A percentile compares a stretch with the other conserved stretches of the same genome.
Evolutionary conservation across 2,888 invertebrate genomes (phyloP).

Genomic region (Vandiemenella viatica): DNA sequence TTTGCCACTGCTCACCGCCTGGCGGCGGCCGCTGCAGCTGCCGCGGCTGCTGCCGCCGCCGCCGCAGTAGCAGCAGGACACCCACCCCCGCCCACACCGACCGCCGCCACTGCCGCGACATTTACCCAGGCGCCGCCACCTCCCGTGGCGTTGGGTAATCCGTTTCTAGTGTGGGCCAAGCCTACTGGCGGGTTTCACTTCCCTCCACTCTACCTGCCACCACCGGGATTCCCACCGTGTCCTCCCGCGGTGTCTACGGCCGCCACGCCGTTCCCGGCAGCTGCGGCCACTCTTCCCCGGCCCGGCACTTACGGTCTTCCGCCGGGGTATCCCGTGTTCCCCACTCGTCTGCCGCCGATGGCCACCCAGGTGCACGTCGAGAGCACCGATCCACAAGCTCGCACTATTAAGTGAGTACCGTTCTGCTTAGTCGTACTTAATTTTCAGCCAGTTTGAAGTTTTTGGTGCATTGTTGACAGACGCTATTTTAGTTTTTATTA

Average conservation of each 20-base stretch:
- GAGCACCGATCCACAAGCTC: conserved; percentile 34
- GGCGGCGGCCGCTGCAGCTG: too few species aligned
- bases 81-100: conserved; percentile 1
- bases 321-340: conserved; percentile 24
- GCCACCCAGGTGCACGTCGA: conserved; percentile 23
- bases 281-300: conserved; percentile 19
- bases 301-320: conserved; percentile 18
- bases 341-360: conserved; percentile 26
- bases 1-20: too few species aligned
- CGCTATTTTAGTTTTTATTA: too few species aligned
- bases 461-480: too few species aligned
- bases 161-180: neutral
- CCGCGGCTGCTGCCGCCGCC: neutral
- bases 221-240: conserved; percentile 15
- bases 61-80: neutral
- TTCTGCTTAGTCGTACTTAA: too few species aligned
- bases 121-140: neutral
- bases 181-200: conserved; percentile 22
- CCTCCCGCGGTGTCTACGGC: conserved; percentile 7
- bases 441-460: too few species aligned
- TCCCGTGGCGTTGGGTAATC: neutral
- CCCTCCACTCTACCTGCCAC: conserved; percentile 16
- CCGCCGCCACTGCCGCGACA: conserved; percentile 13
- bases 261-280: conserved; percentile 16
- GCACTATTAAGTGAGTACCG: conserved; percentile 44